Conservation (phyloP, 1,140 invertebrate species). For the Caenorhabditis elegans region WBcel235 BX284606.5:10922501-10923000, state of each 20-base stretch:
- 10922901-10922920: neutral
- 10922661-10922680: neutral
- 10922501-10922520: neutral
- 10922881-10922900: constrained; percentile 7
- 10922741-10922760: neutral
- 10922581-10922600: constrained; percentile 7
- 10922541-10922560: neutral
- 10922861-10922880: constrained; percentile 14
- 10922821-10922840: too few species aligned
- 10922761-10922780: neutral
- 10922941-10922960: constrained; percentile 16
- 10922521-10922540: constrained; percentile 9
- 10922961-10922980: constrained; percentile 19
- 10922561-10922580: constrained; percentile 3
- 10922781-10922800: neutral
- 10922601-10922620: neutral
- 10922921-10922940: neutral
- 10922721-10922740: neutral
- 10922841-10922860: neutral
- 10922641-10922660: constrained; percentile 11
- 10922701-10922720: constrained; percentile 20
- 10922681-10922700: neutral
- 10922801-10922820: neutral
- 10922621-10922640: neutral
- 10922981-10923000: constrained; percentile 15